Evolutionary conservation across 2,888 invertebrate species (phyloP).

Genomic region (Oxystoma pomonae): DNA sequence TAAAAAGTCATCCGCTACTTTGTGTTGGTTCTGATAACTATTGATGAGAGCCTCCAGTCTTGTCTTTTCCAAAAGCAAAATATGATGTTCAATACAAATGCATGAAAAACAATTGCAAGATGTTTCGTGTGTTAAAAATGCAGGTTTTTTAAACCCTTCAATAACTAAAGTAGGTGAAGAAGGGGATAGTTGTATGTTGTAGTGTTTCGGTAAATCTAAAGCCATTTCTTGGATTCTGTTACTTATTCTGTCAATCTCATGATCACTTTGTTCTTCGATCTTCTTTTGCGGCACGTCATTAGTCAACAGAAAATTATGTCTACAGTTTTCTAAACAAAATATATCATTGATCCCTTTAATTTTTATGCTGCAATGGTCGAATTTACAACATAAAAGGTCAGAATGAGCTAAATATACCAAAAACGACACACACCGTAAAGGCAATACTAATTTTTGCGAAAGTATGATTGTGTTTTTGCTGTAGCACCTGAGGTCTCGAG

Average conservation of each 20-base stretch:
- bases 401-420: conserved; percentile 36
- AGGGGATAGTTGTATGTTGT: conserved; percentile 20
- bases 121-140: conserved; percentile 28
- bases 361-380: conserved; percentile 38
- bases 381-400: conserved; percentile 34
- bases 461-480: conserved; percentile 31
- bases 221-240: conserved; percentile 22
- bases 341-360: conserved; percentile 35
- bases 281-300: not conserved
- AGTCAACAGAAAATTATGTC: not conserved
- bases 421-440: conserved; percentile 34
- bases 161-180: conserved; percentile 30
- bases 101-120: conserved; percentile 36
- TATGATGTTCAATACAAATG: conserved; percentile 33
- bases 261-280: not conserved
- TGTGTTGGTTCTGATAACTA: conserved; percentile 22
- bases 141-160: conserved; percentile 29
- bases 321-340: conserved; percentile 26
- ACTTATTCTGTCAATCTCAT: conserved; percentile 14
- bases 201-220: conserved; percentile 24
- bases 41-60: conserved; percentile 32
- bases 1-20: conserved; percentile 26
- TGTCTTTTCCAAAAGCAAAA: conserved; percentile 28
- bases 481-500: conserved; percentile 36
- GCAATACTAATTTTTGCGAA: conserved; percentile 37